Percentiles rank a stretch among this genome's conserved stretches.
These are phyloP conservation scores for Entomobrya multifasciata DNA, from an alignment of 2,888 invertebrate species.

Conservation along the genomic window DNA sequence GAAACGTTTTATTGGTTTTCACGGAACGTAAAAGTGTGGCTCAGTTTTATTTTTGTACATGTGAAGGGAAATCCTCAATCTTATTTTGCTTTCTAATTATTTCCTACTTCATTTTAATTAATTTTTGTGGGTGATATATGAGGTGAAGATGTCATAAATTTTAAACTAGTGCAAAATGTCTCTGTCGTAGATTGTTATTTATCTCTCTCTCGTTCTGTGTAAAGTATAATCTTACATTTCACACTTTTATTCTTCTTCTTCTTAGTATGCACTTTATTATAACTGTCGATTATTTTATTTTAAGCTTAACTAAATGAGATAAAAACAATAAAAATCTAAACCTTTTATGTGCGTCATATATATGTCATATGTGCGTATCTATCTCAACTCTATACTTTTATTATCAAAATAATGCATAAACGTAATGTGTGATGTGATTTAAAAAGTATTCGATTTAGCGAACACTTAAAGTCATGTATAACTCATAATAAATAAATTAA, in stretches of 20 bases:
- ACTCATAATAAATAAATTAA: no score
- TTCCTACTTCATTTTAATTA: not conserved
- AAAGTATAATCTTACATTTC: constrained; percentile 8
- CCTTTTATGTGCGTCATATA: not conserved
- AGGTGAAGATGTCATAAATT: not conserved
- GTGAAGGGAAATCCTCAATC: no score
- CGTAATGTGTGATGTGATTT: no score
- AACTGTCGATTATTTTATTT: not conserved
- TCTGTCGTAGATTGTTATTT: not conserved
- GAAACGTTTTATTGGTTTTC: no score
- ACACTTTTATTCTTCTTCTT: constrained; percentile 39
- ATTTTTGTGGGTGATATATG: not conserved
- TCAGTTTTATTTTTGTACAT: no score
- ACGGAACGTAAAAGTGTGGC: no score
- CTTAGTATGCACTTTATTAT: constrained; percentile 11
- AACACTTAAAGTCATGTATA: no score
- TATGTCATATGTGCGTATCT: not conserved
- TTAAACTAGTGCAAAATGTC: not conserved
- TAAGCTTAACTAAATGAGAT: not conserved
- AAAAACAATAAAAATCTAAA: not conserved
- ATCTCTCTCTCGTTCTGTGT: not conserved
- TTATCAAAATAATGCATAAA: no score
- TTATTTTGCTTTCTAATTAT: not conserved
- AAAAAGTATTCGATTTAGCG: no score
- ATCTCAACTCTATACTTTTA: no score